phyloP scores from a whole-genome alignment of 1,140 invertebrate species.

The Spodoptera frugiperda region DNA sequence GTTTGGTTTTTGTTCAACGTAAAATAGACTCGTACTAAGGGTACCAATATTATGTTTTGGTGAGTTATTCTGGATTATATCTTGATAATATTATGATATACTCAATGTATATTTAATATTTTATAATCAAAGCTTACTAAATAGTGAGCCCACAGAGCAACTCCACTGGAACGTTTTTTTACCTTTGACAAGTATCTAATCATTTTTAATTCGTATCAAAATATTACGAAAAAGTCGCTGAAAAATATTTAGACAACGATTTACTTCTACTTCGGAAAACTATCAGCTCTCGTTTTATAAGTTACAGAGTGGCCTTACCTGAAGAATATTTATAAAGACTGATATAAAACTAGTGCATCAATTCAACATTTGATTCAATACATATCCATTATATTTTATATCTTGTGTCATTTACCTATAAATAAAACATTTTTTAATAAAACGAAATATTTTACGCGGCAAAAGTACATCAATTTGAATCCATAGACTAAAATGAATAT shows the following conservation, averaged over 20 bases:
- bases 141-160: conserved; percentile 27
- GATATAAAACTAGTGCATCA: conserved; percentile 49
- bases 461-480: background rate
- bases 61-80: conserved; percentile 38
- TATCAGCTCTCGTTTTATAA: conserved; percentile 31
- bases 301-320: conserved; percentile 43
- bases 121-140: conserved; percentile 27
- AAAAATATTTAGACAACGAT: conserved; percentile 17
- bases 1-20: too few species aligned
- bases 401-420: conserved; percentile 2
- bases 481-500: background rate
- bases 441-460: background rate
- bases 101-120: conserved; percentile 32
- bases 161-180: background rate
- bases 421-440: background rate
- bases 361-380: conserved; percentile 25
- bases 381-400: conserved; percentile 43
- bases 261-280: conserved; percentile 10
- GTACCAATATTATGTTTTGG: background rate
- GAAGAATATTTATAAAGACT: conserved; percentile 53
- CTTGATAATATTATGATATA: conserved; percentile 30
- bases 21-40: too few species aligned
- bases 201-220: background rate
- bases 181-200: background rate
- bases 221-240: conserved; percentile 11